Base-by-base conservation (phyloP, 2,888 invertebrate species). In the Eupithecia insigniata region DNA sequence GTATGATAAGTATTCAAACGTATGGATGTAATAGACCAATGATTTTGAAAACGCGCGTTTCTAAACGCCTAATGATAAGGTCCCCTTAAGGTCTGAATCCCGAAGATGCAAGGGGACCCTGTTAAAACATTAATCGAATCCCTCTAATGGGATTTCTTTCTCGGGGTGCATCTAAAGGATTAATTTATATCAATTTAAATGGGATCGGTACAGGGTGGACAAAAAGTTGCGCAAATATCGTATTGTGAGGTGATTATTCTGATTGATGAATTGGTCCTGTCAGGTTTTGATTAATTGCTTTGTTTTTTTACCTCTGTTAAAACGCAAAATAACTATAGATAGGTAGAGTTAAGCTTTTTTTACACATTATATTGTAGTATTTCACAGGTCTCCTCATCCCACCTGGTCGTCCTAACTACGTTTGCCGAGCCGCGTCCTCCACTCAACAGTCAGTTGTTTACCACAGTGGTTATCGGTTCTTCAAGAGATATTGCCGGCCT, bases 171-270 rank as follows among this genome's bases (percentile, higher is more conserved):
- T 88, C 89, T 87, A 92, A 93, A 93, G 93, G 93, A 94, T 94
- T 94, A 93, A 94, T 94, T 93, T 93, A 92, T 93, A 93, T 93
- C 93, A 93, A 93, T 93, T 93, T 92, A 92, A 93, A 93, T 91
- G 90, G 91, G 87, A 77, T 73, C n/a, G 71, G 76, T 88, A 91
- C 86, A 87, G 92, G 88, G 8, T 88, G 92, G 16, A 78, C 80
- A 39, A 74, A n/a, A n/a, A 67, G 43, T 67, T 72, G 66, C 70
- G 72, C 72, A 75, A 76, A 75, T 73, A 73, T 60, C 55, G 66
- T 67, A 70, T 69, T 67, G 72, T 22, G 46, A 16, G 67, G 28
- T 75, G 67, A 67, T 66, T 51, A 67, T 61, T 18, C 30, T 76
- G 73, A 76, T 72, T 69, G 67, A 77, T 74, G 74, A 76, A 71